Conservation (phyloP, 2,113 vertebrate species). For the Heterocephalus glaber region DNA sequence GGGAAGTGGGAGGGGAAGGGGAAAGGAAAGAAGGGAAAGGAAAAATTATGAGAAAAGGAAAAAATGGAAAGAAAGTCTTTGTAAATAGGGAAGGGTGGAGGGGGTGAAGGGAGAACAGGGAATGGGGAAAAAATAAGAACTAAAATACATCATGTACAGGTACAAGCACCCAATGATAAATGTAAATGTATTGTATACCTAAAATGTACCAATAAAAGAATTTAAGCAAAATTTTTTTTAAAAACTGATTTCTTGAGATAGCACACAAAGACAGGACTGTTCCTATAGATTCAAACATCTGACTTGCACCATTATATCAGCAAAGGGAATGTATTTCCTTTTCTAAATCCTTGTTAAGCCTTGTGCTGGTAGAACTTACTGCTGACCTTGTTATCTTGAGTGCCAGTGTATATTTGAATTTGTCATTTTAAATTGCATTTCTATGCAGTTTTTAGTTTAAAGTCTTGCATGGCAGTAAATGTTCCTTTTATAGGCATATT, state of each 20-base stretch:
- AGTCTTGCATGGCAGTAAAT: constrained; percentile 83
- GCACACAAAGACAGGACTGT: constrained; percentile 68
- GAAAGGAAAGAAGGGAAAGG: no score
- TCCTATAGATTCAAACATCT: constrained; percentile 83
- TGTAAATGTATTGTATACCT: no score
- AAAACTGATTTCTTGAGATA: constrained; percentile 85
- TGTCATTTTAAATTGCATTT: constrained; percentile 79
- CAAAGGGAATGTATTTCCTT: constrained; percentile 84
- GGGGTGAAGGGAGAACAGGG: no score
- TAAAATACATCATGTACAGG: no score
- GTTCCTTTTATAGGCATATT: constrained; percentile 80
- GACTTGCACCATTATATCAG: constrained; percentile 87
- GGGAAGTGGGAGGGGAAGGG: no score
- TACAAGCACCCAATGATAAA: no score
- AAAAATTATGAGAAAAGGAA: no score
- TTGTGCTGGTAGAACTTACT: constrained; percentile 80
- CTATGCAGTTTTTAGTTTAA: constrained; percentile 83
- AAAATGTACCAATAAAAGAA: no score
- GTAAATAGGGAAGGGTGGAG: no score
- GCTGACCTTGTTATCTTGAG: constrained; percentile 77
- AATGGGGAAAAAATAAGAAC: no score
- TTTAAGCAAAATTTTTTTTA: no score
- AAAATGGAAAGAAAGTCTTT: no score
- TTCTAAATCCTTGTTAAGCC: constrained; percentile 72
- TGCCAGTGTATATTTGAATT: constrained; percentile 83